Conservation (phyloP, 2,113 vertebrate genomes). For the Prionailurus bengalensis region DNA sequence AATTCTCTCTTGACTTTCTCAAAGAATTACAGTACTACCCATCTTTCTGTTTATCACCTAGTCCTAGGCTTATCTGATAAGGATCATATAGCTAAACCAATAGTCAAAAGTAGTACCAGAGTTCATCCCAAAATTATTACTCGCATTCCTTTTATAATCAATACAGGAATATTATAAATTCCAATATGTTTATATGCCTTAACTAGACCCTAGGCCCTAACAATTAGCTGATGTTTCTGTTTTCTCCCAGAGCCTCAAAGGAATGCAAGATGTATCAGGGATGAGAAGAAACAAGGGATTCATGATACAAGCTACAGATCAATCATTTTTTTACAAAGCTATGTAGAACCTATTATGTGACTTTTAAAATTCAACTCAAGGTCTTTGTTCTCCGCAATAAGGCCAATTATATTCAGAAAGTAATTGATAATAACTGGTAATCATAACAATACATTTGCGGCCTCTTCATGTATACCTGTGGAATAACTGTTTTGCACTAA, state of each 20-base stretch:
- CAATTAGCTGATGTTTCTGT: background rate
- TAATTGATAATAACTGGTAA: background rate
- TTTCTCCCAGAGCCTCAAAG: constrained; percentile 2
- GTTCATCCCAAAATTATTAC: background rate
- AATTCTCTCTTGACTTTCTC: background rate
- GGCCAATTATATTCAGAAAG: background rate
- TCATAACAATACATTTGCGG: background rate
- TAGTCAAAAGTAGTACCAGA: background rate
- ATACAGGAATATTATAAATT: background rate
- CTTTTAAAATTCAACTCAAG: background rate
- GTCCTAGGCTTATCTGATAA: background rate
- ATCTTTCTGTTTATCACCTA: background rate
- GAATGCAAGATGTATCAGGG: background rate
- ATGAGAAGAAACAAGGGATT: background rate
- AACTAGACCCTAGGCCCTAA: background rate
- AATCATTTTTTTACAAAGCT: background rate
- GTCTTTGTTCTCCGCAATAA: background rate
- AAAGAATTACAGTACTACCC: background rate
- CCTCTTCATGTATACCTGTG: background rate
- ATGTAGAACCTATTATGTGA: background rate
- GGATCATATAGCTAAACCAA: background rate
- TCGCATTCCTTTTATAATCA: background rate
- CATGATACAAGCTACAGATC: background rate
- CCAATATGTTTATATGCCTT: background rate
- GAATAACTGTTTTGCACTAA: background rate